Conservation (phyloP, 2,797 vertebrate genomes). For the Lepidocolaptes lacrymiger region DNA sequence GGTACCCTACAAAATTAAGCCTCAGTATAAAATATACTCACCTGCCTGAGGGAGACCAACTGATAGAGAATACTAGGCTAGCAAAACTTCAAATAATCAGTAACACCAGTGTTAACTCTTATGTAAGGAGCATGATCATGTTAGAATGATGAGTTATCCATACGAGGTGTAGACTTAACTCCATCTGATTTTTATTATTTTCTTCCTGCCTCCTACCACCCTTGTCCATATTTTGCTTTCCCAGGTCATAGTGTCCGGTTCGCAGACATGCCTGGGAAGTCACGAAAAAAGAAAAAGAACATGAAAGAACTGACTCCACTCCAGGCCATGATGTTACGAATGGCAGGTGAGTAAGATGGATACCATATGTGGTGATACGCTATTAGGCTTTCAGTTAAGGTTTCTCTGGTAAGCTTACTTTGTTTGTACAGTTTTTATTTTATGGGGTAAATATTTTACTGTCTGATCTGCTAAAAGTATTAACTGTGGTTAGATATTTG, state of each 20-base stretch:
- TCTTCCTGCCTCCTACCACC: neutral
- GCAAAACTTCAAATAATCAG: neutral
- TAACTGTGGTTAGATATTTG: neutral
- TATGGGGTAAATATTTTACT: neutral
- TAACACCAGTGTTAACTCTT: neutral
- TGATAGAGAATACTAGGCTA: neutral
- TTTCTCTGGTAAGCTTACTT: neutral
- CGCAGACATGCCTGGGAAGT: conserved; percentile 87
- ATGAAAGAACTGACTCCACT: conserved; percentile 95
- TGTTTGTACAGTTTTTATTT: neutral
- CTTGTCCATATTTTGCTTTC: neutral
- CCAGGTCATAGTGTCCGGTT: conserved; percentile 93
- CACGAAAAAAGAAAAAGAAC: conserved; percentile 86
- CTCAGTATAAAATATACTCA: neutral
- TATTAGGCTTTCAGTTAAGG: neutral
- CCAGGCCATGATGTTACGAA: conserved; percentile 98
- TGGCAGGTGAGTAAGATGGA: conserved; percentile 87
- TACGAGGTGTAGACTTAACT: rapidly evolving
- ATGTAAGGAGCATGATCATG: neutral
- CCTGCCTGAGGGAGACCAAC: neutral
- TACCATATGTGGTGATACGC: neutral
- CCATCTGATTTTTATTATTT: neutral
- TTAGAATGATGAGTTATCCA: rapidly evolving
- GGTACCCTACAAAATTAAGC: neutral
- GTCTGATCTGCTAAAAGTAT: neutral